phyloP scores from a whole-genome alignment of 37 sponge, comb jelly and placozoan genomes.

The Halichondria panicea region DNA sequence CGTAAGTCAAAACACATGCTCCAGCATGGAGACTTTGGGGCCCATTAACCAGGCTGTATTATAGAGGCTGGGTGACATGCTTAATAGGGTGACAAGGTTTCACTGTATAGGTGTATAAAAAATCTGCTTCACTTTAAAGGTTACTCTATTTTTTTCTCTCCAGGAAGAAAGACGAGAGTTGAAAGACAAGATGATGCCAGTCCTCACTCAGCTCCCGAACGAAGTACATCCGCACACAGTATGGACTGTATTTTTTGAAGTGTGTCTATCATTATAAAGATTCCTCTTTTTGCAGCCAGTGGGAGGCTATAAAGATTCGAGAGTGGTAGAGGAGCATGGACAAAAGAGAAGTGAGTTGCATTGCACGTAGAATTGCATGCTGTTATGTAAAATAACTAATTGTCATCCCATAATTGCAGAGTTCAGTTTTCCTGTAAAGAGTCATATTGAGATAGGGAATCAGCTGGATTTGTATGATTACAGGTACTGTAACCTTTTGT shows the following conservation, averaged over 20 bases:
- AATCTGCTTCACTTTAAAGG: no score
- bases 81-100: no score
- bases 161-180: no score
- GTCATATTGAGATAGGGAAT: conserved; percentile 52
- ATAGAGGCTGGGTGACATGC: no score
- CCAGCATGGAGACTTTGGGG: no score
- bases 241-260: conserved; percentile 1
- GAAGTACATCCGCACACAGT: conserved; percentile 29
- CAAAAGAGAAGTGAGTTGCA: conserved; percentile 50
- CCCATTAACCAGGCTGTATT: no score
- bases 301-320: conserved; percentile 48
- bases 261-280: background rate
- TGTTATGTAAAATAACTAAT: no score
- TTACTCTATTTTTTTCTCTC: no score
- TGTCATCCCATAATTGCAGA: conserved; percentile 12
- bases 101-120: no score
- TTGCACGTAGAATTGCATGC: no score
- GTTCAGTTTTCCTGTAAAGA: conserved; percentile 37
- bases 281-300: conserved; percentile 26
- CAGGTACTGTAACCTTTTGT: no score
- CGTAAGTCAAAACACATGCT: no score
- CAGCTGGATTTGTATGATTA: conserved; percentile 23
- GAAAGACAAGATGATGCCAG: conserved; percentile 8
- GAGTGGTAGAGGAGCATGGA: conserved; percentile 34
- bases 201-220: conserved; percentile 31